Base-by-base conservation (phyloP, 2,888 invertebrate genomes). In the Phaedon cochleariae region DNA sequence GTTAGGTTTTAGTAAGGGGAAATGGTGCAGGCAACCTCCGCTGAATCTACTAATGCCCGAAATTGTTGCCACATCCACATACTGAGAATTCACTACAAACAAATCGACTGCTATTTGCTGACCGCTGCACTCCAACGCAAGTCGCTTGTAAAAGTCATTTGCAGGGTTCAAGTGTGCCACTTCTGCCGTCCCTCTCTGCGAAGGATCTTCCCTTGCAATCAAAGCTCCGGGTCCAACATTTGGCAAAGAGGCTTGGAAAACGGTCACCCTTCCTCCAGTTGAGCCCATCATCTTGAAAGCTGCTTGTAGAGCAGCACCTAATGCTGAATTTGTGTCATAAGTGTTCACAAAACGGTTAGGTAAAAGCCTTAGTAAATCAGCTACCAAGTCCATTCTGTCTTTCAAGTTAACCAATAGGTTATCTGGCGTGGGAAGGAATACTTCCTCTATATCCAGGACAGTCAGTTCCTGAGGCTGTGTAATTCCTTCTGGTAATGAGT, bases 101-200 rank as follows among this genome's bases (percentile, higher is more conserved):
- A 99, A 82, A 84, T 99, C 99, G 1, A 98, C 95, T 5, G 97
- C 95, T 57, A 98, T 90, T 83, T 98, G 98, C 77, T 96, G 96
- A 0, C 95, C 96, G 74, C 96, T 97, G 84, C 98, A 98, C 82
- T 99, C 98, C 54, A 99, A 84, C 0, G 99, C 97, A 31, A 97
- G 85, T 52, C 96, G 91, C 85, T 99, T 99, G 85, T 97, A 97
- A 86, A 98, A 99, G 84, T 99, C 99, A 1, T 95, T 98, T 1
- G 96, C 95, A 0, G 99, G 98, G 83, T 94, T 96, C 69, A 98
- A 84, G 80, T 96, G 93, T 0, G 91, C 89, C 37, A 93, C 92
- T 70, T 96, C 96, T 80, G 94, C 92, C 6, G 90, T 88, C 1
- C 90, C 88, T 49, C 96, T 87, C 72, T 93, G 90, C 79, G 92